Conservation (phyloP, 2,113 vertebrate species). For the Alaudala cheleensis region DNA sequence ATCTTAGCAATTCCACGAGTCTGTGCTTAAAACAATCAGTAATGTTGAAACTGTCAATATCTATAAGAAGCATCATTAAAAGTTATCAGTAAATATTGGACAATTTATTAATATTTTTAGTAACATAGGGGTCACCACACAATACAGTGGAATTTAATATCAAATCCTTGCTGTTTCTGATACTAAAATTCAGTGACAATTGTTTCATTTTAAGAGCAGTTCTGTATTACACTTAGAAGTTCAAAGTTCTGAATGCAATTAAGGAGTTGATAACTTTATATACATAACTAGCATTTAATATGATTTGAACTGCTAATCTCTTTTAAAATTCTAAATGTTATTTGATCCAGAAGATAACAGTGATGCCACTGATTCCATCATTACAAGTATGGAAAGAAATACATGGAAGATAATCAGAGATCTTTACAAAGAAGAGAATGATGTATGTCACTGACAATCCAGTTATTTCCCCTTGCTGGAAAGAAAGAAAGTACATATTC, state of each 20-base stretch:
- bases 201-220: neutral
- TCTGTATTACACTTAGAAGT: neutral
- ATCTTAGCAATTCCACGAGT: neutral
- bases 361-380: neutral
- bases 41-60: neutral
- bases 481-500: neutral
- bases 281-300: neutral
- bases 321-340: neutral
- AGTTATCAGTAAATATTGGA: neutral
- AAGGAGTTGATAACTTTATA: neutral
- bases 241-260: neutral
- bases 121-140: neutral
- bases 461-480: neutral
- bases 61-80: neutral
- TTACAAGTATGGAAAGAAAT: neutral
- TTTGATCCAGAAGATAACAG: neutral
- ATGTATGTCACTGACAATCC: neutral
- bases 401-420: neutral
- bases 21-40: neutral
- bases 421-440: neutral
- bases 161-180: neutral
- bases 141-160: neutral
- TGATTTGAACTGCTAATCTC: neutral
- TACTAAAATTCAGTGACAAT: neutral
- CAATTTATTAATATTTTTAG: neutral